Percentiles rank a stretch among this genome's conserved stretches.
phyloP scores from a whole-genome alignment of 2,797 vertebrate genomes.

The Simalia tracyae region DNA sequence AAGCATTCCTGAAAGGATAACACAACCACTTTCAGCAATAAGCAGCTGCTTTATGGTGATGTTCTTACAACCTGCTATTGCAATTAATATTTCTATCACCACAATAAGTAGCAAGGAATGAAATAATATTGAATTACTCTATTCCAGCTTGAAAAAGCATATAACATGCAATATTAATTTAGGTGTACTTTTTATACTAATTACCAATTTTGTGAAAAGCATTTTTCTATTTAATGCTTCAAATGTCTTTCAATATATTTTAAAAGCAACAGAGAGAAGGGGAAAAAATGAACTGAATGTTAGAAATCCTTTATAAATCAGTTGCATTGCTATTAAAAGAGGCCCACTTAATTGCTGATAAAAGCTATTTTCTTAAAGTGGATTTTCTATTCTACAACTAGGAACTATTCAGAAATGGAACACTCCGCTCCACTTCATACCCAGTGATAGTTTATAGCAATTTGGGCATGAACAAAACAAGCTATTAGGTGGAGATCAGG shows the following conservation, averaged over 20 bases:
- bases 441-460: neutral
- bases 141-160: neutral
- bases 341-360: neutral
- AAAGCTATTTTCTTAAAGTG: neutral
- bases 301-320: neutral
- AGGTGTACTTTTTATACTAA: neutral
- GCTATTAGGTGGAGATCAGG: slow-evolving; percentile 1
- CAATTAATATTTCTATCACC: neutral
- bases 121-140: neutral
- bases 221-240: neutral
- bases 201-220: neutral
- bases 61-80: neutral
- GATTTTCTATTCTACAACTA: neutral
- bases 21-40: neutral
- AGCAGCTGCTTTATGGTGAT: neutral
- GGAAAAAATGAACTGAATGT: neutral
- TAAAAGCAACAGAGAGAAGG: neutral
- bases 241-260: neutral
- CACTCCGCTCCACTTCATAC: neutral
- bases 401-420: neutral
- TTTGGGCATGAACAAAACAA: slow-evolving; percentile 14
- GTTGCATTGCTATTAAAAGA: neutral
- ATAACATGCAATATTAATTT: neutral
- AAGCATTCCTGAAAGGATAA: neutral
- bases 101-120: neutral